These are phyloP conservation scores for Sarcoramphus papa DNA, from an alignment of 2,797 vertebrate genomes.

Conservation along the genomic window DNA sequence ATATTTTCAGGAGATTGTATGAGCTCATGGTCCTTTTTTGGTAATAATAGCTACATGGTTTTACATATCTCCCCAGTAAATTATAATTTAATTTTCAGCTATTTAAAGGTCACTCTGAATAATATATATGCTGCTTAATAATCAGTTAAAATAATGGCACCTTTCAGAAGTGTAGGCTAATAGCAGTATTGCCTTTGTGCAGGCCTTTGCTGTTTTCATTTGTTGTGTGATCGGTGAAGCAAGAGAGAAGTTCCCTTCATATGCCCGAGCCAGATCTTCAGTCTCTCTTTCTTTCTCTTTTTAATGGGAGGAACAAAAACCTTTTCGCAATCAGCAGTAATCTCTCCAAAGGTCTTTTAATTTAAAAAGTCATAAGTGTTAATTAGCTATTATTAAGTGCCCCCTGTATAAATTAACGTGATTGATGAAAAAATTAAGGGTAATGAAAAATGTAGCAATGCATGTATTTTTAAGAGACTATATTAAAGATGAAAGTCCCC, in stretches of 20 bases:
- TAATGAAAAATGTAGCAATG: slow-evolving; percentile 80
- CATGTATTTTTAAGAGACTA: slow-evolving; percentile 78
- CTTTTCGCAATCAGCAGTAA: slow-evolving; percentile 71
- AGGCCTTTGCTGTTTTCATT: background rate
- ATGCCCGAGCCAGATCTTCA: background rate
- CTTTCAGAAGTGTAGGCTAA: slow-evolving; percentile 27
- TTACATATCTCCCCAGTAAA: slow-evolving; percentile 34
- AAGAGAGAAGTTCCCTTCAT: background rate
- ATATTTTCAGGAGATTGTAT: background rate
- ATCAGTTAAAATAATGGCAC: slow-evolving; percentile 44
- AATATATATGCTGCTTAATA: slow-evolving; percentile 60
- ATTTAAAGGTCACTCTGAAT: slow-evolving; percentile 65
- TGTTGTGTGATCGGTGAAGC: background rate
- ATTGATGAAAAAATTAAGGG: slow-evolving; percentile 81
- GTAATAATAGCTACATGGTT: background rate
- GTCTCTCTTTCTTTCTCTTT: slow-evolving; percentile 42
- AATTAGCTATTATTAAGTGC: slow-evolving; percentile 82
- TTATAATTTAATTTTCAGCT: slow-evolving; percentile 57
- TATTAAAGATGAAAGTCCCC: slow-evolving; percentile 76
- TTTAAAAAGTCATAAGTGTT: slow-evolving; percentile 82
- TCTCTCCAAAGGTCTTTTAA: slow-evolving; percentile 81
- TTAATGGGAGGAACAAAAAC: slow-evolving; percentile 67
- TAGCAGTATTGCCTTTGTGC: background rate
- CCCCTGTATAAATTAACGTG: slow-evolving; percentile 80
- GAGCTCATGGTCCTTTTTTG: background rate